Percentiles rank a stretch among this genome's conserved stretches.
Conservation (phyloP, 2,113 vertebrate genomes). For the Tauraco erythrolophus region DNA sequence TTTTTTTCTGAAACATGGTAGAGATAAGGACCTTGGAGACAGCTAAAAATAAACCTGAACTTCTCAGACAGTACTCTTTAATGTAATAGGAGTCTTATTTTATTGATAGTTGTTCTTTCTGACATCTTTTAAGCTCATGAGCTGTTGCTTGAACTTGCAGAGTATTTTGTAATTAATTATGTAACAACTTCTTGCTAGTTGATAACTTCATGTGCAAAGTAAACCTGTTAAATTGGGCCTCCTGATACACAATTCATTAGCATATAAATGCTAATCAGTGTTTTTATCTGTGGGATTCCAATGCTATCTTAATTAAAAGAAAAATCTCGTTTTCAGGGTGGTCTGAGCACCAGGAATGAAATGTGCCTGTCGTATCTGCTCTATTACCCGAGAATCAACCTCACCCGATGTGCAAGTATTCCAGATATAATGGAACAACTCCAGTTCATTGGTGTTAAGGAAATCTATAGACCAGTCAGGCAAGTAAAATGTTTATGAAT, state of each 20-base stretch:
- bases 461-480: constrained; percentile 87
- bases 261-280: neutral
- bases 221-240: neutral
- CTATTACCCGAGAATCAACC: constrained; percentile 89
- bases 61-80: neutral
- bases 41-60: neutral
- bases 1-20: neutral
- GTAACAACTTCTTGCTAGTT: neutral
- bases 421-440: constrained; percentile 88
- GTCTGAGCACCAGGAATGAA: constrained; percentile 88
- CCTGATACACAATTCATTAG: neutral
- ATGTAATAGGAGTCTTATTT: neutral
- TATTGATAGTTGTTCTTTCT: neutral
- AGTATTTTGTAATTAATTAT: neutral
- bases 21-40: neutral
- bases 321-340: constrained; percentile 79
- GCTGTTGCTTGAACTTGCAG: neutral
- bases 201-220: neutral
- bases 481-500: constrained; percentile 61
- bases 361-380: constrained; percentile 91
- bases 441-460: constrained; percentile 88
- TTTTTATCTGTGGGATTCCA: neutral
- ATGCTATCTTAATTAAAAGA: neutral
- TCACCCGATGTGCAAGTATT: constrained; percentile 89
- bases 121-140: neutral